Evolutionary conservation across 2,888 invertebrate species (phyloP).

Genomic region (Chloromyia formosa): DNA sequence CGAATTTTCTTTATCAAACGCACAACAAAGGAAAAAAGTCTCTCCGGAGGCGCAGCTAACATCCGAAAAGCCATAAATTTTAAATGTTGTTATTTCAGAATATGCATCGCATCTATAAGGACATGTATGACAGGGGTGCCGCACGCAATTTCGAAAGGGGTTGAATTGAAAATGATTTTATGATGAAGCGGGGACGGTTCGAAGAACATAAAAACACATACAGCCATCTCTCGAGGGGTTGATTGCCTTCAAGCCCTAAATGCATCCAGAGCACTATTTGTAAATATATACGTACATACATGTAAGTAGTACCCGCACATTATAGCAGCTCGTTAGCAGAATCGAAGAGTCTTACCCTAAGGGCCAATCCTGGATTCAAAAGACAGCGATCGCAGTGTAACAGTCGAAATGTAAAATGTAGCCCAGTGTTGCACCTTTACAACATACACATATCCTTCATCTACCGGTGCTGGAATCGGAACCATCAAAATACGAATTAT

Average conservation of each 20-base stretch:
- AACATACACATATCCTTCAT: background rate
- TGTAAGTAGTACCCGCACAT: background rate
- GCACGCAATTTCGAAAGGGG: constrained; percentile 6
- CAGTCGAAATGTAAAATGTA: background rate
- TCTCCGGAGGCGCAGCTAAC: constrained; percentile 45
- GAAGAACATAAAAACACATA: background rate
- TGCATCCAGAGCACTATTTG: constrained; percentile 14
- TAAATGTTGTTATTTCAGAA: constrained; percentile 44
- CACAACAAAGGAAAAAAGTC: background rate
- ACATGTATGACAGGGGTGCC: constrained; percentile 17
- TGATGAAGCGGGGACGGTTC: constrained; percentile 47
- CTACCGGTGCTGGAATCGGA: constrained; percentile 9
- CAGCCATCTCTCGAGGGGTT: background rate
- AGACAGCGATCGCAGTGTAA: background rate
- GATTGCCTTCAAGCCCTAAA: constrained; percentile 26
- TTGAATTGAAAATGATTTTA: constrained; percentile 47
- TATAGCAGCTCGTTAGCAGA: constrained; percentile 29
- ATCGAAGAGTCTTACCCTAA: background rate
- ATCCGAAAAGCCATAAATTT: constrained; percentile 47
- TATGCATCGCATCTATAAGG: background rate
- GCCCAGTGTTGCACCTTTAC: constrained; percentile 29
- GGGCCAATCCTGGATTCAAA: background rate
- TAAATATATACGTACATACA: constrained; percentile 10
- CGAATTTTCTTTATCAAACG: background rate
- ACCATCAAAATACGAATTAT: constrained; percentile 18